Conservation (phyloP, 2,888 invertebrate genomes). For the Trissolcus japonicus region DNA sequence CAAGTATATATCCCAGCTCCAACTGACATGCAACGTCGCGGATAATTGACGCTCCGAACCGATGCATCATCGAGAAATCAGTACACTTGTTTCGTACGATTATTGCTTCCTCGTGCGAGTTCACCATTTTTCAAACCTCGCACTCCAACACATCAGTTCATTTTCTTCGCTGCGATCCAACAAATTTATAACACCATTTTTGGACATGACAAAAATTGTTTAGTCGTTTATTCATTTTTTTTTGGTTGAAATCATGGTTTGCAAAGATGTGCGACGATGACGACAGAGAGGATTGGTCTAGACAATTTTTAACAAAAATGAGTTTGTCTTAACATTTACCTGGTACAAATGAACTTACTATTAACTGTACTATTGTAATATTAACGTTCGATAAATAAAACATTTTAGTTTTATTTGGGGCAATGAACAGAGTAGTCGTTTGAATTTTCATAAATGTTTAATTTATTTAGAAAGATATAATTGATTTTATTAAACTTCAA, state of each 20-base stretch:
- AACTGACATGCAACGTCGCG: constrained; percentile 26
- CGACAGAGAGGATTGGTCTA: no score
- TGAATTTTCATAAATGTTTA: no score
- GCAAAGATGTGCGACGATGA: no score
- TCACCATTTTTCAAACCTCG: not conserved
- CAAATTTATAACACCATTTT: not conserved
- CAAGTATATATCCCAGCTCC: constrained; percentile 27
- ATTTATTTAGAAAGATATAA: no score
- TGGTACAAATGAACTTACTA: no score
- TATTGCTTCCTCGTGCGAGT: constrained; percentile 5
- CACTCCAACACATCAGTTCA: not conserved
- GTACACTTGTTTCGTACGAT: constrained; percentile 8
- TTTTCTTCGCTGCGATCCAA: not conserved
- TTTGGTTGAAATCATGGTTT: not conserved
- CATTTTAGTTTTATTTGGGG: no score
- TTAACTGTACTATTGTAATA: no score
- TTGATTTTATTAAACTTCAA: no score
- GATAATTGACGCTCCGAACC: constrained; percentile 37
- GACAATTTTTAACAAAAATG: no score
- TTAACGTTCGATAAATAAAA: no score
- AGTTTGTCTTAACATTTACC: no score
- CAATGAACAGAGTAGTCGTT: no score
- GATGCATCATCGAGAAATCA: constrained; percentile 40
- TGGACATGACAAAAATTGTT: not conserved
- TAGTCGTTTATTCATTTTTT: not conserved